phyloP scores from a whole-genome alignment of 2,113 vertebrate species.

The Paramormyrops kingsleyae region DNA sequence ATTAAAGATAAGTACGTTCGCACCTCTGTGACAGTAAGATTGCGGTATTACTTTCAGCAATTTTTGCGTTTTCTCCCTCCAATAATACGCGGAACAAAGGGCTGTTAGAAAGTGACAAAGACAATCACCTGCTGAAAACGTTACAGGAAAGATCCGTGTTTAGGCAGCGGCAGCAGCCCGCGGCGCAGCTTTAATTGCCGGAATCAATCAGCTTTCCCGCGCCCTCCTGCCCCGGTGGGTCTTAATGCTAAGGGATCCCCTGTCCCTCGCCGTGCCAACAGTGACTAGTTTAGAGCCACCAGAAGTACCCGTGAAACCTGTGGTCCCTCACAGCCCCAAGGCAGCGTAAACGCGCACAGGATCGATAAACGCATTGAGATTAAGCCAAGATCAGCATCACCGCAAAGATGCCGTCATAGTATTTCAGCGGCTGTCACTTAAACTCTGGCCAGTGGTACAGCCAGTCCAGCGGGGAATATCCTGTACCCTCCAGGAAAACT shows the following conservation, averaged over 20 bases:
- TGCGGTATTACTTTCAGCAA: conserved; percentile 39
- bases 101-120: neutral
- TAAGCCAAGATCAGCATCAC: neutral
- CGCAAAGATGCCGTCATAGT: neutral
- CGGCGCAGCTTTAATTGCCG: neutral
- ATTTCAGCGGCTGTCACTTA: neutral
- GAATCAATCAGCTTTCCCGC: conserved; percentile 8
- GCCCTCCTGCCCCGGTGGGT: neutral
- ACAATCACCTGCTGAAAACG: conserved; percentile 6
- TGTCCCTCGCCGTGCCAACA: neutral
- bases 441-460: neutral
- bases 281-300: neutral
- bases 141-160: neutral
- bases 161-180: neutral
- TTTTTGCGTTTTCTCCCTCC: conserved; percentile 43
- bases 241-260: neutral
- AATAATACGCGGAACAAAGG: conserved; percentile 33
- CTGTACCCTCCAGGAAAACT: neutral
- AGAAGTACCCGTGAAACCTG: neutral
- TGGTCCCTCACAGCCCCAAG: neutral
- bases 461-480: neutral
- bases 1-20: conserved; percentile 55
- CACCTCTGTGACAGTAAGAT: conserved; percentile 46
- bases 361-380: neutral
- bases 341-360: neutral